phyloP scores from a whole-genome alignment of 1,140 invertebrate species.

The Drosophila pallidifrons region DNA sequence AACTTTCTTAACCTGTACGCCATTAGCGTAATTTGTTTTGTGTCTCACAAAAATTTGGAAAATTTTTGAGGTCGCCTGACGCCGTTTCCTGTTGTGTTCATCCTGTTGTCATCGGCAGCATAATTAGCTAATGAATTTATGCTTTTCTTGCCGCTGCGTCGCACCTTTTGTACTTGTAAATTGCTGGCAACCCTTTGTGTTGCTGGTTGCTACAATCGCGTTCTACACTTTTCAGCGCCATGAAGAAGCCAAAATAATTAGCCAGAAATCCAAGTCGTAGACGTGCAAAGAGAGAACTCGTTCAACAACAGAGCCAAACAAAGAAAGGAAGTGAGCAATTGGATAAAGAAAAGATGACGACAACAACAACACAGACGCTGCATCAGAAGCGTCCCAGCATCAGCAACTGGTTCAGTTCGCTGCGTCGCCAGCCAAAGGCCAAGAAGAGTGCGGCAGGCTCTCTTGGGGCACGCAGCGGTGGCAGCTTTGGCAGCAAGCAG shows the following conservation, averaged over 20 bases:
- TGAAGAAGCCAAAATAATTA: constrained; percentile 56
- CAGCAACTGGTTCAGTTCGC: constrained; percentile 91
- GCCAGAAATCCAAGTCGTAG: constrained; percentile 18
- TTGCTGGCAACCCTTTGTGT: constrained; percentile 32
- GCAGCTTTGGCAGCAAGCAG: constrained; percentile 69
- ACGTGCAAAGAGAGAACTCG: constrained; percentile 29
- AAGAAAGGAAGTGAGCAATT: constrained; percentile 57
- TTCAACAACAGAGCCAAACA: constrained; percentile 10
- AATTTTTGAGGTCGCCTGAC: constrained; percentile 54
- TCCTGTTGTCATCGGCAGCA: constrained; percentile 22
- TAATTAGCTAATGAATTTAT: constrained; percentile 67
- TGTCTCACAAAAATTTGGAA: constrained; percentile 48
- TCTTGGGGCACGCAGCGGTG: constrained; percentile 37
- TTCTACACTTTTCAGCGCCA: constrained; percentile 58
- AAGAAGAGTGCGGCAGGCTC: constrained; percentile 70
- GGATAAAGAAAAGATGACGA: constrained; percentile 9
- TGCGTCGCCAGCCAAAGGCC: constrained; percentile 88
- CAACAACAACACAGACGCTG: constrained; percentile 65
- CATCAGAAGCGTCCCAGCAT: constrained; percentile 87
- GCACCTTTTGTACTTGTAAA: constrained; percentile 68
- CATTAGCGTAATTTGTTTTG: constrained; percentile 76
- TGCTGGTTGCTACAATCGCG: constrained; percentile 18
- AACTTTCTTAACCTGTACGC: constrained; percentile 69
- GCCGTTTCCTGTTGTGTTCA: constrained; percentile 54
- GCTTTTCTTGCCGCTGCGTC: constrained; percentile 11